Evolutionary conservation across 2,888 invertebrate genomes (phyloP).

Genomic region (Lamellibrachia satsuma): DNA sequence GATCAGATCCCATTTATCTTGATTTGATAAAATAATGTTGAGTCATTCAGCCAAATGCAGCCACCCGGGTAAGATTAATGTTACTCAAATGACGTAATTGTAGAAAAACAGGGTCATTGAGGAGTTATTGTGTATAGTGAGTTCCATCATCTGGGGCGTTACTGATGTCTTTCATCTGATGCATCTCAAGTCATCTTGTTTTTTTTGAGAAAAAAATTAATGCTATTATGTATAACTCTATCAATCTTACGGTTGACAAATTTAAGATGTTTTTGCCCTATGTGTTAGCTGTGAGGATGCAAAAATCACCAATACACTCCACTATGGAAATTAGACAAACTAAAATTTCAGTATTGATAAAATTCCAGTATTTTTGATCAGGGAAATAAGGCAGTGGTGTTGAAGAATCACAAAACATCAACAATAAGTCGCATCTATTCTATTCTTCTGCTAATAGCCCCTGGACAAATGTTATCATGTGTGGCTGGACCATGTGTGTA

Average conservation of each 20-base stretch:
- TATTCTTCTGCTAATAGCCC: no score
- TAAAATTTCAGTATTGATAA: background rate
- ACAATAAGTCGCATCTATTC: no score
- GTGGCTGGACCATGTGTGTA: no score
- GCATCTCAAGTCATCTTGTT: background rate
- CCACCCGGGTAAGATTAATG: background rate
- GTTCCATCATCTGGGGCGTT: no score
- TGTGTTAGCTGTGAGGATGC: background rate
- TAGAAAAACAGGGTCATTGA: no score
- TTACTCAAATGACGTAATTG: background rate
- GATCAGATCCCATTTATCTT: background rate
- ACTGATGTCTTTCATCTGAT: background rate
- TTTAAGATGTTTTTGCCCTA: background rate
- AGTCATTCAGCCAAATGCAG: background rate
- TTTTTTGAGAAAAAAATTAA: background rate
- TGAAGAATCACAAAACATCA: no score
- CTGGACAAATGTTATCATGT: no score
- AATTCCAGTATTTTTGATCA: no score
- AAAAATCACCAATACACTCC: background rate
- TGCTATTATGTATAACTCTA: background rate
- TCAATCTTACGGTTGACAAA: background rate
- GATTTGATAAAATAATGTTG: background rate
- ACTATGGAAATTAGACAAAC: background rate
- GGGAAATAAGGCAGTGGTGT: no score
- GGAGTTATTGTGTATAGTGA: no score